Evolutionary conservation across 1,140 invertebrate species (phyloP), one percentile per base, ranked within the genome.

Genomic region (Tribolium madens): DNA sequence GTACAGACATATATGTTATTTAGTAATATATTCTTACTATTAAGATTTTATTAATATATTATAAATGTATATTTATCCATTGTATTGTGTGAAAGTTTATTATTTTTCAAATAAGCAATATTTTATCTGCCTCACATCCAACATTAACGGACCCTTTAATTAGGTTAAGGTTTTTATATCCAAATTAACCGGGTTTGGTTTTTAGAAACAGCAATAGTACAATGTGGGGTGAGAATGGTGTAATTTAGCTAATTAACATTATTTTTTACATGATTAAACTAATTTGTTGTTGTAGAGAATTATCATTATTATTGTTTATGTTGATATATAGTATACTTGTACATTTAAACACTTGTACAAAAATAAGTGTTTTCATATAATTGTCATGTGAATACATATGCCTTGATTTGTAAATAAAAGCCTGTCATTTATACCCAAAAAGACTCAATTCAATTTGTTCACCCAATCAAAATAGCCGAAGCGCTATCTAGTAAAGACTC

Each of bases 381-480:
- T 79, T 82, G 80, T 82, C 78, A 77, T 82, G 80, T 82, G 79
- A 81, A 78, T 82, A 81, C 76, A 80, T 78, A 82, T 80, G 81
- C 81, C 81, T 83, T 83, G 81, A 81, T 81, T 81, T 83, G 80
- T 83, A 83, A 83, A 81, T 83, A 83, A 76, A 80, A 80, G 77
- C 77, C 80, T 80, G 77, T 80, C 79, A 80, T 82, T 82, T 82
- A 78, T 82, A 82, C 64, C 75, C 47, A 64, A 68, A 14, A 60
- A 46, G 1, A 26, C 15, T 73, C 9, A 4, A 42, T 42, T 42
- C 36, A 10, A 2, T 5, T 5, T 26, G 3, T 5, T 4, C 21
- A 26, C n/a, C n/a, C n/a, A n/a, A n/a, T n/a, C n/a, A 31, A 31
- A 31, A 31, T 31, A 31, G 26, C 26, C 6, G n/a, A n/a, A n/a